Conservation (phyloP, 1,140 invertebrate genomes). For the Hesperophylax magnus region DNA sequence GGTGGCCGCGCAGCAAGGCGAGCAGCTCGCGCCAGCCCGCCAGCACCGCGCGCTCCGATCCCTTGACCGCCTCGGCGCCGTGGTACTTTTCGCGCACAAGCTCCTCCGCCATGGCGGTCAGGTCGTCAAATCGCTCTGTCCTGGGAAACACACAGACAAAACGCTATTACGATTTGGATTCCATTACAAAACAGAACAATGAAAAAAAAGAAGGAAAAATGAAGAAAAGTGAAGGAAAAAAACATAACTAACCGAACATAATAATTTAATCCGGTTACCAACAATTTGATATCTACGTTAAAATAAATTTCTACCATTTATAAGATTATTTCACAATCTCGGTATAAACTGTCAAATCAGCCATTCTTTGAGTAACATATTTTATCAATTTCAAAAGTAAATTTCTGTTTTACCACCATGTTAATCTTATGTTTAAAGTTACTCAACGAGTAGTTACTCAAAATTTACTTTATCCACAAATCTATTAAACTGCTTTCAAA, state of each 20-base stretch:
- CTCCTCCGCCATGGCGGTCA: constrained; percentile 93
- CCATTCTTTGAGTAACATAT: too few relatives aligned
- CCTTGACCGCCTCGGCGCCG: constrained; percentile 85
- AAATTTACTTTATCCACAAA: too few relatives aligned
- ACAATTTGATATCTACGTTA: too few relatives aligned
- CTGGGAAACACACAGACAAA: constrained; percentile 63
- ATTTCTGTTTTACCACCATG: constrained; percentile 61
- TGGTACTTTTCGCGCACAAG: constrained; percentile 94
- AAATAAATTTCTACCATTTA: too few relatives aligned
- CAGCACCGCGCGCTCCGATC: constrained; percentile 89
- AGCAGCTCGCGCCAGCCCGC: constrained; percentile 90
- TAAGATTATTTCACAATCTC: too few relatives aligned
- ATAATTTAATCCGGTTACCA: too few relatives aligned
- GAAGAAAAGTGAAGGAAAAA: constrained; percentile 14
- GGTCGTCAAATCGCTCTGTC: constrained; percentile 94
- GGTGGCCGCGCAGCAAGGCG: constrained; percentile 88
- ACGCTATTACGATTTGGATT: too few relatives aligned
- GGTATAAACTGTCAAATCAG: too few relatives aligned
- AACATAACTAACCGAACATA: neutral
- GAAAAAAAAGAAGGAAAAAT: too few relatives aligned
- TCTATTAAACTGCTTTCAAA: too few relatives aligned
- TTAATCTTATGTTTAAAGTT: neutral
- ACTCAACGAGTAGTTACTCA: neutral
- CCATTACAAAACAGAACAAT: too few relatives aligned
- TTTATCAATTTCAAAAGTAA: neutral